A percentile compares a stretch with the other conserved stretches of the same genome.
phyloP scores from a whole-genome alignment of 2,113 vertebrate species.

The Cyanistes caeruleus region DNA sequence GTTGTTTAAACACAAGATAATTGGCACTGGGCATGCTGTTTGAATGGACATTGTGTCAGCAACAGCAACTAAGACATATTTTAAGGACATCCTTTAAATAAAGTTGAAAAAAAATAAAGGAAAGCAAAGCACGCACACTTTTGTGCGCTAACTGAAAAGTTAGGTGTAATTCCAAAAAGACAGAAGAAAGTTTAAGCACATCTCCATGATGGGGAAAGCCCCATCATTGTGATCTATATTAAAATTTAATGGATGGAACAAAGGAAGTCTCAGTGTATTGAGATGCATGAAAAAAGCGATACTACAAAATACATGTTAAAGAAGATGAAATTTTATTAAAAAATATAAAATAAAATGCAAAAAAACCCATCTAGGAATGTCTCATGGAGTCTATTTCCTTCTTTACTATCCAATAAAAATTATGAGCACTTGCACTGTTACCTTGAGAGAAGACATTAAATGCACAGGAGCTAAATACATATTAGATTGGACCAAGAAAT shows the following conservation, averaged over 20 bases:
- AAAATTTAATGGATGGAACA: neutral
- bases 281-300: neutral
- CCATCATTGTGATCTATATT: neutral
- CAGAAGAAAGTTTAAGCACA: neutral
- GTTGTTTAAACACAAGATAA: conserved; percentile 4
- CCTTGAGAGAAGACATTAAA: neutral
- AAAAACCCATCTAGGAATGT: neutral
- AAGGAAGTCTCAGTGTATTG: neutral
- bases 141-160: neutral
- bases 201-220: neutral
- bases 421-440: neutral
- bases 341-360: neutral
- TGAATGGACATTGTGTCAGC: neutral
- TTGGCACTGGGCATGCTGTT: neutral
- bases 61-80: neutral
- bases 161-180: neutral
- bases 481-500: neutral
- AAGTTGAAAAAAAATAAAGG: neutral
- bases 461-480: neutral
- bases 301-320: neutral
- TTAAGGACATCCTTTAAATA: neutral
- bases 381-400: neutral
- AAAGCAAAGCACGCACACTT: neutral
- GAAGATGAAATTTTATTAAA: neutral
- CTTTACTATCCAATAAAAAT: neutral